Evolutionary conservation across 2,113 vertebrate species (phyloP), one percentile per base, ranked within the genome.

Genomic region (Sinocyclocheilus anshuiensis): DNA sequence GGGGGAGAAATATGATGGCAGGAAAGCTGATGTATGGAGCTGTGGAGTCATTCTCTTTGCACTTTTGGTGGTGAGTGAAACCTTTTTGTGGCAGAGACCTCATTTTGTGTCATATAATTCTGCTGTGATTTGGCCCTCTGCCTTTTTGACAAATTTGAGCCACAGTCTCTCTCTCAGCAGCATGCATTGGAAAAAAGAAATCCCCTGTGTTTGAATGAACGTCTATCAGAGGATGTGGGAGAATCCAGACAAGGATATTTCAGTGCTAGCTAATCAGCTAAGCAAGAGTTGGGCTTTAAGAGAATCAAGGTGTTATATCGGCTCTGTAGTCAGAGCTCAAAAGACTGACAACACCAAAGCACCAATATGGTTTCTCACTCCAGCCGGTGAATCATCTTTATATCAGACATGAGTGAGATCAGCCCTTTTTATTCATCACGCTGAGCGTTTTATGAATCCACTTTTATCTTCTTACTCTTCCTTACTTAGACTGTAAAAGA

Each of bases 11-110:
- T 99, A 99, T 0, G 98, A 99, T 63, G 98, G 98, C 63, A 96
- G 98, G 88, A 99, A 97, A 95, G 98, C 98, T 15, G 98, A 99
- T 29, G 97, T 98, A 36, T 99, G 98, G 98, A 99, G 98, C 95
- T 99, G 98, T 0, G 98, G 98, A 53, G 98, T 99, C 92, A 99
- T 99, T 93, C 96, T 99, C 85, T 99, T 99, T 92, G 98, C 98
- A 63, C 95, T 99, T 92, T 94, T 99, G 92, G 98, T 99, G 97
- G 98, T 99, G 94, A 98, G 98, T 95, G 63, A 86, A 24, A 61
- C 48, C 77, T 82, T 61, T 42, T 53, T 29, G 75, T 24, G 78
- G 15, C 39, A 69, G 57, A 65, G 33, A 78, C 24, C 83, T 65
- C 29, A 53, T 78, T 22, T 86, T 50, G 22, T 86, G 42, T 67